Base-by-base conservation (phyloP, 2,797 vertebrate genomes). In the Ceyx erithaca region DNA sequence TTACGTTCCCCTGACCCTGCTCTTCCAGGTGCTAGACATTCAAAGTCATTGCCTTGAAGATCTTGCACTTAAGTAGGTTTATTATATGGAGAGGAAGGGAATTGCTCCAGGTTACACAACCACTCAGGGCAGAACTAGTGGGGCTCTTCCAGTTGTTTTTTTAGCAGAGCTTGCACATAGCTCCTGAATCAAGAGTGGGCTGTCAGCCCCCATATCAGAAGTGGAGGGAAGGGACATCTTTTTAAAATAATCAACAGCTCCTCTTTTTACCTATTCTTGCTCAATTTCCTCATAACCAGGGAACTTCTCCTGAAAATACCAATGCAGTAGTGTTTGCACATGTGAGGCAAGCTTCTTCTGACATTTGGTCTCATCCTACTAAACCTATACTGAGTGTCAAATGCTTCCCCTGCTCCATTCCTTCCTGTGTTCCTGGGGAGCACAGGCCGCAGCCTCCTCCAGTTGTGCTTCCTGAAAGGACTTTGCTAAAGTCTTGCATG, bases 341-440 rank as follows among this genome's bases (percentile, higher is more conserved):
- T 0, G 2, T 26, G 54, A 33, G 41, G 2, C 37, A 61, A 28
- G 22, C 68, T 55, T 51, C 21, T 45, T 76, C 26, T 26, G 30
- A 0, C 0, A 0, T 15, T 31, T 70, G 45, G 9, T 45, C 30
- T 82, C 30, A 43, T 28, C 40, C 69, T 10, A 4, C 22, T 4
- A 6, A 52, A 26, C 19, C 4, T 12, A 15, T 4, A 37, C 28
- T 2, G 1, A 0, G 2, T 10, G 43, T 35, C 0, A 2, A n/a
- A 51, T 61, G 55, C 75, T 54, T 35, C 25, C 41, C 79, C 31
- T 52, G 28, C 41, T 55, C 23, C 28, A 17, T 17, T 64, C n/a
- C 54, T 8, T 35, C 37, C 18, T 54, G 28, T 17, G 28, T 52
- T 52, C 22, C 22, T 1, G 1, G 40, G 40, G 30, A 75, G 40